phyloP scores from a whole-genome alignment of 2,888 invertebrate genomes.

The Matsumyia berberina region DNA sequence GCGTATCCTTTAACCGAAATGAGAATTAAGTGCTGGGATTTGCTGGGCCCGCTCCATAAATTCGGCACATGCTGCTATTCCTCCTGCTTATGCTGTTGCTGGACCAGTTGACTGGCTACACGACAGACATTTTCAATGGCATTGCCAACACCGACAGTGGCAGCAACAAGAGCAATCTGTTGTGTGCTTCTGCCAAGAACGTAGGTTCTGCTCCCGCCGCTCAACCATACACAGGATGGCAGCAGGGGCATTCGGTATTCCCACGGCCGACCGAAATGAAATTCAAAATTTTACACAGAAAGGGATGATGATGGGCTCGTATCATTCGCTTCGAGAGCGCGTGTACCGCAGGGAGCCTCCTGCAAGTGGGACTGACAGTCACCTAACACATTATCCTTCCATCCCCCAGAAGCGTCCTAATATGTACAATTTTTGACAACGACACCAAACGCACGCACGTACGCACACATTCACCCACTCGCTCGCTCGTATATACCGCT shows the following conservation, averaged over 20 bases:
- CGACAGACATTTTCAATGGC: conserved; percentile 43
- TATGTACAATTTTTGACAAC: conserved; percentile 44
- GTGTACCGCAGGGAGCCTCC: conserved; percentile 19
- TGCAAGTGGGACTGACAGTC: not conserved
- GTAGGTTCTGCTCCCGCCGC: conserved; percentile 11
- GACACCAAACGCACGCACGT: conserved; percentile 22
- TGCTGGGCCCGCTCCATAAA: conserved; percentile 68
- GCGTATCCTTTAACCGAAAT: conserved; percentile 43
- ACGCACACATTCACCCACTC: conserved; percentile 15
- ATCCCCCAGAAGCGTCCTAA: not conserved
- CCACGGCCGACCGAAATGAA: conserved; percentile 40
- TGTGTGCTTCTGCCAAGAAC: conserved; percentile 41
- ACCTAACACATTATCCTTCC: conserved; percentile 31
- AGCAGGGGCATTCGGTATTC: not conserved
- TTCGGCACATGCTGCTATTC: conserved; percentile 51
- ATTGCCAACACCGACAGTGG: conserved; percentile 36
- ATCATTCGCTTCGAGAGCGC: conserved; percentile 43
- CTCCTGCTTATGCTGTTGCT: conserved; percentile 12
- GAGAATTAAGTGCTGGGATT: conserved; percentile 72
- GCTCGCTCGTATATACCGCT: too few relatives aligned
- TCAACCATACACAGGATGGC: not conserved
- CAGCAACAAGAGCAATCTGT: conserved; percentile 34
- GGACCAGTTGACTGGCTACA: conserved; percentile 46
- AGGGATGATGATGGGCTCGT: conserved; percentile 54
- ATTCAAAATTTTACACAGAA: conserved; percentile 70